Conservation (phyloP, 1,140 invertebrate genomes). For the Drosophila jambulina region DNA sequence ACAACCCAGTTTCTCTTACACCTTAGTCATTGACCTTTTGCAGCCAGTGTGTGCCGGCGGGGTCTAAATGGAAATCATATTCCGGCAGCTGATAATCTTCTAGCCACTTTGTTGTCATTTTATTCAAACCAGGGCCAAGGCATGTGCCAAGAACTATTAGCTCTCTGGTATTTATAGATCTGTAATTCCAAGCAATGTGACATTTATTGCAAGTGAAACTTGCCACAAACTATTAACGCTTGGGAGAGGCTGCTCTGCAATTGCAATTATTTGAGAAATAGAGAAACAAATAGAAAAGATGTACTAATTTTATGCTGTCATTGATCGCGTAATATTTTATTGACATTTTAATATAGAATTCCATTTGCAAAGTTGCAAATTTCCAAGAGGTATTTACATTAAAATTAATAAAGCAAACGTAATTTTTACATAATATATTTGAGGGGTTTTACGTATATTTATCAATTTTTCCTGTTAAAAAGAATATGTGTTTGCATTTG, state of each 20-base stretch:
- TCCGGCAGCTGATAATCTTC: slow-evolving; percentile 7
- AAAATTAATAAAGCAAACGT: too few relatives aligned
- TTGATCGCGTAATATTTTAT: not conserved
- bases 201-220: slow-evolving; percentile 16
- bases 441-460: too few relatives aligned
- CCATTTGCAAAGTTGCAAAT: not conserved
- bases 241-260: not conserved
- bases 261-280: not conserved
- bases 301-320: too few relatives aligned
- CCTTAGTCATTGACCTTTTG: slow-evolving; percentile 51
- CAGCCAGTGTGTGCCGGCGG: not conserved
- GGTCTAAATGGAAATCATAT: slow-evolving; percentile 3
- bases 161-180: not conserved
- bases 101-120: slow-evolving; percentile 6
- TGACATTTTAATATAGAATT: not conserved
- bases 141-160: slow-evolving; percentile 20
- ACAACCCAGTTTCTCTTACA: slow-evolving; percentile 1
- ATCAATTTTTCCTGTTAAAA: too few relatives aligned
- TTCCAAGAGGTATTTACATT: too few relatives aligned
- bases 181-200: slow-evolving; percentile 9
- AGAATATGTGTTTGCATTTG: too few relatives aligned
- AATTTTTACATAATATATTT: too few relatives aligned
- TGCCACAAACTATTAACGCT: slow-evolving; percentile 16
- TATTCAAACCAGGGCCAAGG: not conserved
- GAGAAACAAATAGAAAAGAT: not conserved